Conservation (phyloP, 2,888 invertebrate species). For the Rhingia rostrata region DNA sequence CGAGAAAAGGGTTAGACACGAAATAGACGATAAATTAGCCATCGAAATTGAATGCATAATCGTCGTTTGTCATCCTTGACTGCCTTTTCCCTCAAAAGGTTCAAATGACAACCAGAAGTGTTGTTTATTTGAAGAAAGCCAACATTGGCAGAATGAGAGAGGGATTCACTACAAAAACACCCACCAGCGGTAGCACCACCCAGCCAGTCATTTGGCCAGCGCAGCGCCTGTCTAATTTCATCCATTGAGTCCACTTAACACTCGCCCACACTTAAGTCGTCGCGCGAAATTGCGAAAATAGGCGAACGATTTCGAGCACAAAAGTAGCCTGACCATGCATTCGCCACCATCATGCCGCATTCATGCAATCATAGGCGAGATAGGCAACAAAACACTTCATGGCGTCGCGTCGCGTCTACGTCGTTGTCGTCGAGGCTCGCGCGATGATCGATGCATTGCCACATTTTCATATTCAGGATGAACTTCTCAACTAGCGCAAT, state of each 20-base stretch:
- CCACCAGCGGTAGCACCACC: slow-evolving; percentile 12
- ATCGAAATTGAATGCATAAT: slow-evolving; percentile 65
- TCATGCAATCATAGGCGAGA: slow-evolving; percentile 13
- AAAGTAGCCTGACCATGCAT: slow-evolving; percentile 51
- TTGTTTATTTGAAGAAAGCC: slow-evolving; percentile 13
- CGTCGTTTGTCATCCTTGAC: slow-evolving; percentile 68
- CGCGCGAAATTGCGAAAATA: slow-evolving; percentile 53
- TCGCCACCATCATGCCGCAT: slow-evolving; percentile 19
- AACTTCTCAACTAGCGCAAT: slow-evolving; percentile 43
- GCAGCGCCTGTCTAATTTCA: slow-evolving; percentile 56
- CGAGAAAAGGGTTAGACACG: slow-evolving; percentile 62
- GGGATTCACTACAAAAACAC: slow-evolving; percentile 38
- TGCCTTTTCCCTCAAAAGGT: slow-evolving; percentile 30
- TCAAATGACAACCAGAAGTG: slow-evolving; percentile 35
- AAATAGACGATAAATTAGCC: slow-evolving; percentile 68
- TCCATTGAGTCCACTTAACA: slow-evolving; percentile 73
- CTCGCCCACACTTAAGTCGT: slow-evolving; percentile 70
- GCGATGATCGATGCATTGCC: slow-evolving; percentile 68
- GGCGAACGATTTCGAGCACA: slow-evolving; percentile 63
- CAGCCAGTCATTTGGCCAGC: too few species aligned
- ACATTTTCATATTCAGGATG: slow-evolving; percentile 65
- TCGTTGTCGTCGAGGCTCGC: slow-evolving; percentile 36
- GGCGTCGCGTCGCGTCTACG: slow-evolving; percentile 45
- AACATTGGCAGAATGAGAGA: background rate
- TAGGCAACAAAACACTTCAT: slow-evolving; percentile 48